Percentiles rank a stretch among this genome's conserved stretches.
phyloP scores from a whole-genome alignment of 1,140 invertebrate species.

The Megalopta genalis region DNA sequence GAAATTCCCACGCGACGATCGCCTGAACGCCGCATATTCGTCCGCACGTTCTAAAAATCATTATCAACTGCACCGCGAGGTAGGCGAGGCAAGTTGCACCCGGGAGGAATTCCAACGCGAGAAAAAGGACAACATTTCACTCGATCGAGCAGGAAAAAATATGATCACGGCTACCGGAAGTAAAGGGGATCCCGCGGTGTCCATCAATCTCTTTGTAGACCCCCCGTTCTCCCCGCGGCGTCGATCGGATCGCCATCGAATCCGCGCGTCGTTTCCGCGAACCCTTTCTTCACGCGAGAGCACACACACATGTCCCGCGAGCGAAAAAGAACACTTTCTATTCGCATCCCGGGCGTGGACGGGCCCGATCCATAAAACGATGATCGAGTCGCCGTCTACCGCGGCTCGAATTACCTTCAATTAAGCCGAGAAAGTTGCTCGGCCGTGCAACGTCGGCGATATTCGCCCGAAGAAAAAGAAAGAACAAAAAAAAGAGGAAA shows the following conservation, averaged over 20 bases:
- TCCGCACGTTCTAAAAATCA: too few species aligned
- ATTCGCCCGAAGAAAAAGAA: too few species aligned
- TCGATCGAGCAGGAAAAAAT: constrained; percentile 23
- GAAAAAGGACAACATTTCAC: constrained; percentile 10
- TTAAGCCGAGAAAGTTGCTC: constrained; percentile 54
- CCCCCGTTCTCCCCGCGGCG: neutral
- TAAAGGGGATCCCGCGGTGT: constrained; percentile 48
- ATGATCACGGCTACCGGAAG: constrained; percentile 27
- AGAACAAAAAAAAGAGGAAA: neutral
- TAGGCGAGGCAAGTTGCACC: neutral
- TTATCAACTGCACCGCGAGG: neutral
- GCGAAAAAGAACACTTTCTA: constrained; percentile 57
- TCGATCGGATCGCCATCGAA: constrained; percentile 16
- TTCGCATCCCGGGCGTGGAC: constrained; percentile 38
- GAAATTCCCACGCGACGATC: too few species aligned
- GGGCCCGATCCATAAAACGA: constrained; percentile 43
- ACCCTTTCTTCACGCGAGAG: constrained; percentile 44
- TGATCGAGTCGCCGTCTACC: constrained; percentile 11
- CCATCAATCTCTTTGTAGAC: constrained; percentile 44
- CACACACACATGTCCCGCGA: neutral
- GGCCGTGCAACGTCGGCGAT: neutral
- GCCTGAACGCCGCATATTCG: too few species aligned
- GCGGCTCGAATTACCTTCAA: constrained; percentile 42
- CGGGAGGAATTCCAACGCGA: neutral
- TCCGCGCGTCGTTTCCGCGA: constrained; percentile 33